Evolutionary conservation across 2,797 vertebrate species (phyloP), one percentile per base, ranked within the genome.

Genomic region (Amniataba percoides): DNA sequence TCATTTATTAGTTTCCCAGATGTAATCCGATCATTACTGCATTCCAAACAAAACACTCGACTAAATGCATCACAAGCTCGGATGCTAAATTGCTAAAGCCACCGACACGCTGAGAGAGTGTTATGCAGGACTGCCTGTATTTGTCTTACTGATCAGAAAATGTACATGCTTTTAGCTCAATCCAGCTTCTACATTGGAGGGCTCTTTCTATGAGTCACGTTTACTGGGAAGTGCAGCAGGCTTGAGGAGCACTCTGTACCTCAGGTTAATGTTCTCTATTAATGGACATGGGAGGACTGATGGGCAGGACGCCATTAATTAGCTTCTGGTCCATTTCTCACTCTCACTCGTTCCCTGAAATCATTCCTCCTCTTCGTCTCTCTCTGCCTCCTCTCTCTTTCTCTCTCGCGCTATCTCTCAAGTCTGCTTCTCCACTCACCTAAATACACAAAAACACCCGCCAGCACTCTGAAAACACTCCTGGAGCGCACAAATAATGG

Each of bases 241-340:
- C 90, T 90, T 83, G 89, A 93, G 93, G 87, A 94, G 92, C 92
- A 94, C 95, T 95, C 89, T 95, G 94, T 95, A 91, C 94, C 93
- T 90, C 92, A 94, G 95, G 94, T 95, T 96, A 95, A 96, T 96
- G 95, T 94, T 95, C 94, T 93, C 94, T 95, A 94, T 95, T 96
- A 95, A 95, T 93, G 94, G 94, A 94, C 90, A 94, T 78, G 85
- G 87, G 86, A 84, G 89, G 87, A 90, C 91, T 93, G 90, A 95
- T 92, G 86, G 90, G 89, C 93, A 91, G 90, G 92, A 94, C 92
- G 85, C 94, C 93, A 92, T 95, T 95, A 94, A 96, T 95, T 94
- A 95, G 84, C 92, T 93, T 91, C 91, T 91, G 90, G 91, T 94
- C 92, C 92, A 95, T 95, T 94, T 95, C 92, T 94, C 92, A 88